Percentiles rank a stretch among this genome's conserved stretches.
These are phyloP conservation scores for Sturnira hondurensis DNA, from an alignment of 2,113 vertebrate species.

Conservation along the genomic window DNA sequence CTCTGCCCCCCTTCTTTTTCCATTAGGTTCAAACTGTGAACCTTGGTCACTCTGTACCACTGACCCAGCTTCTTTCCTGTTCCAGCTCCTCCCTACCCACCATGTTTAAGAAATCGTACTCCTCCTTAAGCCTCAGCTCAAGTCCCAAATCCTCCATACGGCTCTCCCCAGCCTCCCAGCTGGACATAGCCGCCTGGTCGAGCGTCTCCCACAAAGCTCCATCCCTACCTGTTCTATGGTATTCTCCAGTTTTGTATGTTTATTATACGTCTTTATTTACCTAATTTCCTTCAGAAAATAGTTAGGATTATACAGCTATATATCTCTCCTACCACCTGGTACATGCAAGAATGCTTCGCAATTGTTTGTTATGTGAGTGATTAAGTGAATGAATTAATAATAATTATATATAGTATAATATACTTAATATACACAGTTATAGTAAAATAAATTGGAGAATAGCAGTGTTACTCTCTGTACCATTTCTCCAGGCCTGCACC, in stretches of 20 bases:
- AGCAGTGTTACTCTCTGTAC: not conserved
- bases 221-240: not conserved
- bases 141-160: not conserved
- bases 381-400: not conserved
- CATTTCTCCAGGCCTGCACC: conserved; percentile 2
- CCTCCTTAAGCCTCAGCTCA: not conserved
- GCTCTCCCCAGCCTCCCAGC: fast-evolving
- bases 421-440: not conserved
- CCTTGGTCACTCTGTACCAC: not conserved
- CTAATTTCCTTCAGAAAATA: not conserved
- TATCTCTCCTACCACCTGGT: not conserved
- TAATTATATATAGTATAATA: not conserved
- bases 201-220: not conserved
- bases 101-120: not conserved
- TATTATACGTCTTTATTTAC: not conserved
- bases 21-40: no score
- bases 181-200: not conserved
- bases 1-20: not conserved
- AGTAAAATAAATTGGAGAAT: not conserved
- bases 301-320: not conserved
- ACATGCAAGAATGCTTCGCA: not conserved
- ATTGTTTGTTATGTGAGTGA: not conserved
- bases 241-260: not conserved
- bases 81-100: not conserved
- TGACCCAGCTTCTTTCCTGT: not conserved